Evolutionary conservation across 2,888 invertebrate species (phyloP).

Genomic region (Pseudococcus longispinus): DNA sequence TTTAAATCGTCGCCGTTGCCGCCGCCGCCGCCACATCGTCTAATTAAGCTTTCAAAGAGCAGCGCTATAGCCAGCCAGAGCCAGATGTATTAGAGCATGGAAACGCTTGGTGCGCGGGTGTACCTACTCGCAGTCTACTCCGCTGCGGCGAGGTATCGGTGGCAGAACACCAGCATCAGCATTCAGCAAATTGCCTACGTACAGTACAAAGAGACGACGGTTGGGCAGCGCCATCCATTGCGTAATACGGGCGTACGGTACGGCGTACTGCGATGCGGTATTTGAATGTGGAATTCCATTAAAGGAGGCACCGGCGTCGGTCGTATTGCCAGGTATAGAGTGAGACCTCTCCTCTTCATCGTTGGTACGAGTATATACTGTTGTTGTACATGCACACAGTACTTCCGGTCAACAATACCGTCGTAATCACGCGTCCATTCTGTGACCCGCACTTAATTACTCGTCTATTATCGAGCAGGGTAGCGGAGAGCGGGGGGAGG

Average conservation of each 20-base stretch:
- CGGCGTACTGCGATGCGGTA: neutral
- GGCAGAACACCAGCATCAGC: neutral
- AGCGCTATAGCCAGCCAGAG: neutral
- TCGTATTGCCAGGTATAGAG: neutral
- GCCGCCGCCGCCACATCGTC: neutral
- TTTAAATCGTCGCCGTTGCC: neutral
- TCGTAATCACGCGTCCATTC: constrained; percentile 13
- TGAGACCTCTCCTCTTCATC: neutral
- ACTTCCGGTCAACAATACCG: constrained; percentile 10
- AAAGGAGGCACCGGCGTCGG: neutral
- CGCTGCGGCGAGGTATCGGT: neutral
- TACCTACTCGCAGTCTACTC: neutral
- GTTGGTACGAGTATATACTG: neutral
- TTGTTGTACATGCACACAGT: neutral
- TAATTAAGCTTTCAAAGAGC: neutral
- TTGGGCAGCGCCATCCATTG: neutral
- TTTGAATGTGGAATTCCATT: neutral
- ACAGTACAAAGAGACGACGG: neutral
- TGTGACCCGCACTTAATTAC: neutral
- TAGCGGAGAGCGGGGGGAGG: neutral
- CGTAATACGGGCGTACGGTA: neutral
- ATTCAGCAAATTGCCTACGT: neutral
- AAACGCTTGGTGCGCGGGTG: neutral
- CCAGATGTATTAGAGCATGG: neutral
- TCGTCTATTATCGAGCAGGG: neutral